phyloP scores from a whole-genome alignment of 92 coral and sea anemone species.

The Montipora capitata region DNA sequence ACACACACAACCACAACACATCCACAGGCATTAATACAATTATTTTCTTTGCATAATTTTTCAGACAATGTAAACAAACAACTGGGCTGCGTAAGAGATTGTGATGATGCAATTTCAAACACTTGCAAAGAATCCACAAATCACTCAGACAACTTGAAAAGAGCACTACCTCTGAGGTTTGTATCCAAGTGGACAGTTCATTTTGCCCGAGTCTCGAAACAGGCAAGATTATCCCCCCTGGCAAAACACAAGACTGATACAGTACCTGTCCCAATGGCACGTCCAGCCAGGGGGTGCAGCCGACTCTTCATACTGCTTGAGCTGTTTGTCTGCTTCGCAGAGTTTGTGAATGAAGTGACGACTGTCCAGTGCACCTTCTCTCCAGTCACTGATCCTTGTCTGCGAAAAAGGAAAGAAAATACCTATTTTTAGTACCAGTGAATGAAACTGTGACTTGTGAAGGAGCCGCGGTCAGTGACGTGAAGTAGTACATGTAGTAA shows the following conservation, averaged over 20 bases:
- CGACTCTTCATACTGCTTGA: conserved; percentile 92
- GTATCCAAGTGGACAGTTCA: conserved; percentile 32
- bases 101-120: conserved; percentile 1
- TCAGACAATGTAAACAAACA: neutral
- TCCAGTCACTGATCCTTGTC: conserved; percentile 98
- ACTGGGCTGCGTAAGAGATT: too few species aligned
- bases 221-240: conserved; percentile 66
- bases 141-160: conserved; percentile 26
- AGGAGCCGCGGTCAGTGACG: too few species aligned
- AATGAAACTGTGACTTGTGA: neutral
- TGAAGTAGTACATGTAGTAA: too few species aligned
- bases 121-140: conserved; percentile 20
- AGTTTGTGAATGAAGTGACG: conserved; percentile 85
- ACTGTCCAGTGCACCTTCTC: conserved; percentile 95
- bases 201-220: conserved; percentile 42
- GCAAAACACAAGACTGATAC: conserved; percentile 89
- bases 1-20: neutral
- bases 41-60: neutral
- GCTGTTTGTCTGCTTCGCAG: conserved; percentile 89
- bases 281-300: conserved; percentile 99
- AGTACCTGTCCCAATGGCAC: conserved; percentile 99
- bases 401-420: conserved; percentile 17
- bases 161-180: conserved; percentile 15
- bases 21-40: neutral
- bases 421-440: neutral